Conservation (phyloP, 2,797 vertebrate species). For the Lepus oiostolus region DNA sequence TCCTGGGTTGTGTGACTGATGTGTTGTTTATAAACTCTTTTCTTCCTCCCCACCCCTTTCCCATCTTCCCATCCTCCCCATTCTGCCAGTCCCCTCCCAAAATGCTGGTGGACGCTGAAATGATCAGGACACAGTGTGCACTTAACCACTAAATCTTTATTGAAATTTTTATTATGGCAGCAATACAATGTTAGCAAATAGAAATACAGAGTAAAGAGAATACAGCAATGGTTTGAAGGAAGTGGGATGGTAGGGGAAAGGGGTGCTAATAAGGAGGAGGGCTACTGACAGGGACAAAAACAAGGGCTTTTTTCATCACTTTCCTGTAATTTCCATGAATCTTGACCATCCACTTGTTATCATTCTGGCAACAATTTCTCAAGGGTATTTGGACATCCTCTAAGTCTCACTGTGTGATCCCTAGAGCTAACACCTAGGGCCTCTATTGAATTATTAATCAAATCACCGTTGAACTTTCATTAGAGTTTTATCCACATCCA, state of each 20-base stretch:
- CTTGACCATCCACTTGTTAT: no score
- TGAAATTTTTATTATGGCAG: conserved; percentile 79
- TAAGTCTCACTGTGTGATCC: background rate
- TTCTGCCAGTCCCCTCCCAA: background rate
- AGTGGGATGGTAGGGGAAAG: conserved; percentile 5
- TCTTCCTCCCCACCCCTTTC: background rate
- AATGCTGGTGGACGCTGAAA: conserved; percentile 42
- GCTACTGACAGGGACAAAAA: conserved; percentile 25
- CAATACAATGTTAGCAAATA: conserved; percentile 72
- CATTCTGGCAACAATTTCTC: no score
- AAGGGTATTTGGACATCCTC: no score
- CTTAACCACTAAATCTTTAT: conserved; percentile 84
- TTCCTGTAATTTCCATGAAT: conserved; percentile 4
- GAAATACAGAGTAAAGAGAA: conserved; percentile 77
- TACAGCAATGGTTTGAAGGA: conserved; percentile 66
- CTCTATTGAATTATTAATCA: conserved; percentile 54
- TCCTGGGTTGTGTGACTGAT: background rate
- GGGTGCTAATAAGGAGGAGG: conserved; percentile 25
- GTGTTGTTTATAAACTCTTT: background rate
- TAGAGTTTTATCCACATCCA: conserved; percentile 53
- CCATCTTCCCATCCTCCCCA: accelerated
- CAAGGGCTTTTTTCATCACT: conserved; percentile 65
- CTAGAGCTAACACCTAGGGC: conserved; percentile 56
- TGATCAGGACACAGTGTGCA: conserved; percentile 76
- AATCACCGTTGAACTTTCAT: conserved; percentile 60